Evolutionary conservation across 2,797 vertebrate species (phyloP), one percentile per base, ranked within the genome.

Genomic region (Margarornis squamiger): DNA sequence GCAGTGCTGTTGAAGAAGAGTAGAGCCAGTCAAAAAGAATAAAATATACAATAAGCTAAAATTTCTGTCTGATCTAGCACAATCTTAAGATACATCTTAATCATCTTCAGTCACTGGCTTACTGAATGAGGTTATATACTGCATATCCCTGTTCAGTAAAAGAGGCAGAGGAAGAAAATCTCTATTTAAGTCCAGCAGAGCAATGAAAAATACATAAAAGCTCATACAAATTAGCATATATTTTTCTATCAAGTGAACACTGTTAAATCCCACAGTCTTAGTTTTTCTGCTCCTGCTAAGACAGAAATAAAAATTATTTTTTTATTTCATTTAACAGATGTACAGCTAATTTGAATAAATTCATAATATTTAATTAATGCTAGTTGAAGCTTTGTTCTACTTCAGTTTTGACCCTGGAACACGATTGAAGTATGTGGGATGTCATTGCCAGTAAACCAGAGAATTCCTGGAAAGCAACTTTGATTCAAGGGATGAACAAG

Each of bases 371-470:
- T 91, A 86, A 92, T 94, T 91, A 79, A 73, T 85, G 11, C 22
- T 58, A 67, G 14, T 76, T 73, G 66, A 86, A 92, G 27, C 67
- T 73, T 92, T 72, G 9, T 70, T 93, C 66, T 91, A 21, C 45
- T 90, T 93, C 54, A 52, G 5, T 81, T 96, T 86, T 87, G 74
- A 94, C 87, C 74, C 90, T 95, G 82, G 59, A 90, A 88, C 22
- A 23, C 84, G 79, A 73, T 94, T 78, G 75, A 84, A 66, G 4
- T 81, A 41, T 38, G 39, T 81, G 59, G 24, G 43, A 76, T 82
- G 32, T 65, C 36, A 39, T 17, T 88, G 51, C 38, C 29, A 26
- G 36, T 46, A 88, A 94, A 84, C 4, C 21, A 84, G 68, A 58
- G 29, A 93, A 81, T 67, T 92, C 48, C 29, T 93, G 59, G 73